Conservation (phyloP, 1,140 invertebrate genomes). For the Coelopa frigida region DNA sequence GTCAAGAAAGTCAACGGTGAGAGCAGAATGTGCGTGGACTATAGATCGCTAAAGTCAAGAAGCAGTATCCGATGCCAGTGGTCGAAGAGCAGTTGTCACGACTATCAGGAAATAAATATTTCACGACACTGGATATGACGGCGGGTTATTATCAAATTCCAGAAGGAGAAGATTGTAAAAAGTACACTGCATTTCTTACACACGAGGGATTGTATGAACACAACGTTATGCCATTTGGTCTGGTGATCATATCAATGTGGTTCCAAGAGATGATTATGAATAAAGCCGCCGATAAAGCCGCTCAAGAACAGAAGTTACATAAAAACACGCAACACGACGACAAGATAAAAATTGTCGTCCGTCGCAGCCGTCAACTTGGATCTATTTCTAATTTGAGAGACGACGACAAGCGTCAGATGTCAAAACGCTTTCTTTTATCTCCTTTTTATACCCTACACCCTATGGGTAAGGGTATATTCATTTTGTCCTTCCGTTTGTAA, state of each 20-base stretch:
- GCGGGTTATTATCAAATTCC: constrained; percentile 46
- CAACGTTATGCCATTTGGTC: constrained; percentile 45
- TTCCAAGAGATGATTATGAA: constrained; percentile 28
- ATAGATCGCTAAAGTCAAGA: constrained; percentile 27
- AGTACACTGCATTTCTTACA: constrained; percentile 19
- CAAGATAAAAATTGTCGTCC: too few relatives aligned
- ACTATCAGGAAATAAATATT: constrained; percentile 36
- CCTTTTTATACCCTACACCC: too few relatives aligned
- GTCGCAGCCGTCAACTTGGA: too few relatives aligned
- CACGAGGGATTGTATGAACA: constrained; percentile 30
- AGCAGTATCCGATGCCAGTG: constrained; percentile 48
- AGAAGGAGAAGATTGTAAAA: constrained; percentile 23
- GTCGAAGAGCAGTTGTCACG: constrained; percentile 46
- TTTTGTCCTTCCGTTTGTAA: too few relatives aligned
- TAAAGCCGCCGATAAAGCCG: not conserved
- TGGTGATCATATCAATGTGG: constrained; percentile 43
- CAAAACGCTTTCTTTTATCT: too few relatives aligned
- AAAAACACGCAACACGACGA: too few relatives aligned
- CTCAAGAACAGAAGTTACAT: too few relatives aligned
- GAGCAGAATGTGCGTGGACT: constrained; percentile 25
- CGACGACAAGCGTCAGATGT: too few relatives aligned
- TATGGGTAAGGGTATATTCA: too few relatives aligned
- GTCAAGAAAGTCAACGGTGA: constrained; percentile 46
- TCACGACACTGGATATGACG: constrained; percentile 45
- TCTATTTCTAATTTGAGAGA: too few relatives aligned